phyloP scores from a whole-genome alignment of 2,113 vertebrate species.

The Aviceda subcristata region DNA sequence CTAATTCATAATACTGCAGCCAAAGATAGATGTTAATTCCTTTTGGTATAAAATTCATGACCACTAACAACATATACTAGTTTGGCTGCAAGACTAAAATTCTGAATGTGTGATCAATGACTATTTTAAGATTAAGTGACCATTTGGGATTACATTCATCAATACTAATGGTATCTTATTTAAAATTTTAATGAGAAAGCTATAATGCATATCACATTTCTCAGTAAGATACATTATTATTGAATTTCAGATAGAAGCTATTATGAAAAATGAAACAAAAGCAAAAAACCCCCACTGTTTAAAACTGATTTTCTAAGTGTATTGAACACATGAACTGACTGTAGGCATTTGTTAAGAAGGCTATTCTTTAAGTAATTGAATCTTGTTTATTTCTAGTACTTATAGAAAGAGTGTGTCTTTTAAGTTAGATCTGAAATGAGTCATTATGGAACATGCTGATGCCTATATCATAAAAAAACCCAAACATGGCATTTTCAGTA shows the following conservation, averaged over 20 bases:
- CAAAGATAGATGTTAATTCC: background rate
- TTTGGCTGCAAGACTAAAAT: constrained; percentile 1
- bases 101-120: constrained; percentile 31
- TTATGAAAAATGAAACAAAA: constrained; percentile 39
- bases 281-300: background rate
- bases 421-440: background rate
- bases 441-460: background rate
- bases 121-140: constrained; percentile 40
- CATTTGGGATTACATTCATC: constrained; percentile 44
- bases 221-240: constrained; percentile 11
- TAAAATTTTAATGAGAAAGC: constrained; percentile 51
- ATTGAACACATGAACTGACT: background rate
- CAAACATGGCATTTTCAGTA: background rate
- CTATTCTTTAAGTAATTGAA: background rate
- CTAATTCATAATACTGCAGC: background rate
- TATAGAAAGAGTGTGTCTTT: background rate
- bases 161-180: constrained; percentile 49
- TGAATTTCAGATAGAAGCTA: constrained; percentile 7
- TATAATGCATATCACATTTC: constrained; percentile 23
- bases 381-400: background rate
- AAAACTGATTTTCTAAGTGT: constrained; percentile 6
- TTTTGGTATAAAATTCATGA: background rate
- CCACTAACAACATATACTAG: background rate
- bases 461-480: background rate
- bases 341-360: background rate